A percentile compares a stretch with the other conserved stretches of the same genome.
Evolutionary conservation across 35 echinoderm and acorn worm species (phyloP).

Genomic region (Holothuria glaberrima): DNA sequence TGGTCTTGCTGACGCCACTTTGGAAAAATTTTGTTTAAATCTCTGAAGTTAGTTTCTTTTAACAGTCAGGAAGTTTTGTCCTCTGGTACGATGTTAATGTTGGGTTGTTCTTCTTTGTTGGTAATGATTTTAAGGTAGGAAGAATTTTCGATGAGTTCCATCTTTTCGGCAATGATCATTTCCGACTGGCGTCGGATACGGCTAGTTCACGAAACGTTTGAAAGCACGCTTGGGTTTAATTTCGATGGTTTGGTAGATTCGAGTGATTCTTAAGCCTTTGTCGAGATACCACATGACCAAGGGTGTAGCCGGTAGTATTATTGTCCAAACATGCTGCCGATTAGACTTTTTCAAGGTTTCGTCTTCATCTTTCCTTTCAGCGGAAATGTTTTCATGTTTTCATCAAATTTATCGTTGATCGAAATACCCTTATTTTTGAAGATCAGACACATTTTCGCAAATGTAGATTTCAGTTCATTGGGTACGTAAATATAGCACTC

Average conservation of each 20-base stretch:
- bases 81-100: not conserved
- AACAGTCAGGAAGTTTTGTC: not conserved
- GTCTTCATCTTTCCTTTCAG: not conserved
- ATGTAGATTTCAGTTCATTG: not conserved
- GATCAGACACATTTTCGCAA: not conserved
- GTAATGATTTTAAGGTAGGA: constrained; percentile 58
- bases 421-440: too few species aligned
- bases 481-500: not conserved
- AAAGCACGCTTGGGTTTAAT: not conserved
- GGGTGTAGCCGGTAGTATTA: too few species aligned
- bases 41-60: not conserved
- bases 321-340: not conserved
- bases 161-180: constrained; percentile 56
- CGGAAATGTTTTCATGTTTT: not conserved
- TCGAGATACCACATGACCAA: too few species aligned
- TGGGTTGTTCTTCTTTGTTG: constrained; percentile 48
- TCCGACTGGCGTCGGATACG: not conserved
- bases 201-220: not conserved
- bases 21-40: not conserved
- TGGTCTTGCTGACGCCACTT: constrained; percentile 28
- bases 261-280: too few species aligned
- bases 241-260: not conserved
- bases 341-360: not conserved
- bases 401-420: not conserved
- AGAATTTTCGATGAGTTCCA: constrained; percentile 62